These are phyloP conservation scores for Drosophila cyrtoloma DNA, from an alignment of 2,888 invertebrate genomes.

Conservation along the genomic window DNA sequence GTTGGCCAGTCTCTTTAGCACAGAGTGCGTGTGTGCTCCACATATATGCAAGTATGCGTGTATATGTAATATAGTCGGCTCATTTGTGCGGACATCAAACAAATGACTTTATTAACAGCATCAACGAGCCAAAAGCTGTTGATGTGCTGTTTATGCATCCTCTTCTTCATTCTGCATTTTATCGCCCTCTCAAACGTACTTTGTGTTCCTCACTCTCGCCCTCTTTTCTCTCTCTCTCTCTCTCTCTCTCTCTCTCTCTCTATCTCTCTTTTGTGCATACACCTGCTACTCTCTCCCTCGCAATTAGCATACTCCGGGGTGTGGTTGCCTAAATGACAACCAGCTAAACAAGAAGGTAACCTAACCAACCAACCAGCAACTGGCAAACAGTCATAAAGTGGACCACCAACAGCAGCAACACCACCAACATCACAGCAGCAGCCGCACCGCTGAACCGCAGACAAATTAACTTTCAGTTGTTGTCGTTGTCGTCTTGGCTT, in stretches of 20 bases:
- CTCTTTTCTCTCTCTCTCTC: too few species aligned
- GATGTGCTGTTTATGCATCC: slow-evolving; percentile 73
- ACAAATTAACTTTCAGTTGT: slow-evolving; percentile 69
- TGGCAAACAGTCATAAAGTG: slow-evolving; percentile 78
- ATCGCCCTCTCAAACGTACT: slow-evolving; percentile 17
- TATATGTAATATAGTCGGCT: slow-evolving; percentile 47
- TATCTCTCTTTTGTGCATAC: slow-evolving; percentile 10
- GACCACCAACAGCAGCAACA: slow-evolving; percentile 75
- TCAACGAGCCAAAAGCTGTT: slow-evolving; percentile 72
- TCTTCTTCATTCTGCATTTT: slow-evolving; percentile 13
- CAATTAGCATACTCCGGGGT: slow-evolving; percentile 78
- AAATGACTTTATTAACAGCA: slow-evolving; percentile 79
- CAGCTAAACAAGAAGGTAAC: slow-evolving; percentile 54
- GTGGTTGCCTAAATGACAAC: slow-evolving; percentile 72
- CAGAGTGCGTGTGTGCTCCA: slow-evolving; percentile 12
- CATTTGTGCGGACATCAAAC: slow-evolving; percentile 76
- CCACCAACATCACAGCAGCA: slow-evolving; percentile 28
- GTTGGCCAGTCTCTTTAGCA: slow-evolving; percentile 58
- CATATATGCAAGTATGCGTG: slow-evolving; percentile 43
- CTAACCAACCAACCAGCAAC: slow-evolving; percentile 67
- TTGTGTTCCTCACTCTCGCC: not conserved
- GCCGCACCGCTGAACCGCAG: slow-evolving; percentile 26
- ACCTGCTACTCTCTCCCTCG: slow-evolving; percentile 62
- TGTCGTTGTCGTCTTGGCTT: slow-evolving; percentile 44
- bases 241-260: slow-evolving; percentile 10